Percentiles rank a stretch among this genome's conserved stretches.
These are phyloP conservation scores for Neodiprion virginianus DNA, from an alignment of 1,140 invertebrate genomes.

Conservation along the genomic window DNA sequence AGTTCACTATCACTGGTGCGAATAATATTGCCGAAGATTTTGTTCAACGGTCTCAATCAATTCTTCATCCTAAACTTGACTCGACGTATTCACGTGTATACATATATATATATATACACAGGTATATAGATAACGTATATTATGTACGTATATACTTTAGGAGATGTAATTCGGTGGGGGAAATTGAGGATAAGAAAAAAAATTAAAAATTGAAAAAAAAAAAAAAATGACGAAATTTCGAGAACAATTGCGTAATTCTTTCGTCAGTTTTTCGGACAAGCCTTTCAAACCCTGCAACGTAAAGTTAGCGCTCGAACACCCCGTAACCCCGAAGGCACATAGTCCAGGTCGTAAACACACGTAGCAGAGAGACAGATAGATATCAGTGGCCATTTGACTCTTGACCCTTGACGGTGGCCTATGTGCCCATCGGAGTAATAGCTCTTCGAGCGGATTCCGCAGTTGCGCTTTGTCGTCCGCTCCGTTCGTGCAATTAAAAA, in stretches of 20 bases:
- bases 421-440: conserved; percentile 41
- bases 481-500: not conserved
- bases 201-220: not conserved
- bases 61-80: no score
- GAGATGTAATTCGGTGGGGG: no score
- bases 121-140: no score
- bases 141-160: no score
- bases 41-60: no score
- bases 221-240: conserved; percentile 9
- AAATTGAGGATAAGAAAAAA: no score
- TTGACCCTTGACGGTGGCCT: conserved; percentile 48
- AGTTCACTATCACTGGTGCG: no score
- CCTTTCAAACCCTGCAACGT: no score
- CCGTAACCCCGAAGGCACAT: not conserved
- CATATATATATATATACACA: no score
- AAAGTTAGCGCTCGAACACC: no score
- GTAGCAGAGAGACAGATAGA: conserved; percentile 8
- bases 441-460: conserved; percentile 34
- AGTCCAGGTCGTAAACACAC: conserved; percentile 12
- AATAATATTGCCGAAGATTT: no score
- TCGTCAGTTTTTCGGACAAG: not conserved
- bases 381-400: conserved; percentile 52
- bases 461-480: conserved; percentile 30
- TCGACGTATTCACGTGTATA: no score
- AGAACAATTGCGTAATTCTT: not conserved